These are phyloP conservation scores for Apteryx mantelli DNA, from an alignment of 2,113 vertebrate species.

Conservation along the genomic window DNA sequence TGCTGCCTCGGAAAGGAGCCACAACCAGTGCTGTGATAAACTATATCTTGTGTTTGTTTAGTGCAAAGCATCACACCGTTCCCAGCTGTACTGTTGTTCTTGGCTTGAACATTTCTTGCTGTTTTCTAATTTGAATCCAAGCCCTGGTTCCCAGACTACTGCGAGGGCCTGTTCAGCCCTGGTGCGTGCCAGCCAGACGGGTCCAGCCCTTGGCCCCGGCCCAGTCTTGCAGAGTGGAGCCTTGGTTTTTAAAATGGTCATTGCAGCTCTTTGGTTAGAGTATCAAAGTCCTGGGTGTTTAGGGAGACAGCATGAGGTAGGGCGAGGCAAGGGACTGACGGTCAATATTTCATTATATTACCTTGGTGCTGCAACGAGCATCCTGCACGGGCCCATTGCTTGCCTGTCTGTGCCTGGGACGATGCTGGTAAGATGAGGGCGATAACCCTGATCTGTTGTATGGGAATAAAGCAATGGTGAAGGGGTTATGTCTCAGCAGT, in stretches of 20 bases:
- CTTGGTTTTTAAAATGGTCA: background rate
- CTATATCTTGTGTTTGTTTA: constrained; percentile 23
- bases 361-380: background rate
- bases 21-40: background rate
- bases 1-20: constrained; percentile 11
- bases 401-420: background rate
- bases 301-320: background rate
- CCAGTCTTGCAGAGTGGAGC: background rate
- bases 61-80: background rate
- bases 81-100: constrained; percentile 37
- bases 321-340: background rate
- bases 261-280: background rate
- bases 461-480: background rate
- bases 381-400: accelerated
- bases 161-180: background rate
- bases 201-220: background rate
- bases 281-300: accelerated
- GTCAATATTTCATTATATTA: accelerated
- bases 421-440: background rate
- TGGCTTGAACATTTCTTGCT: constrained; percentile 2
- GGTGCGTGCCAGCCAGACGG: background rate
- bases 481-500: background rate
- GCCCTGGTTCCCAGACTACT: background rate
- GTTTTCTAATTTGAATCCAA: background rate
- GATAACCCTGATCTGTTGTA: accelerated